Percentiles rank a stretch among this genome's conserved stretches.
These are phyloP conservation scores for Plagiodera versicolora DNA, from an alignment of 2,888 invertebrate species.

Conservation along the genomic window DNA sequence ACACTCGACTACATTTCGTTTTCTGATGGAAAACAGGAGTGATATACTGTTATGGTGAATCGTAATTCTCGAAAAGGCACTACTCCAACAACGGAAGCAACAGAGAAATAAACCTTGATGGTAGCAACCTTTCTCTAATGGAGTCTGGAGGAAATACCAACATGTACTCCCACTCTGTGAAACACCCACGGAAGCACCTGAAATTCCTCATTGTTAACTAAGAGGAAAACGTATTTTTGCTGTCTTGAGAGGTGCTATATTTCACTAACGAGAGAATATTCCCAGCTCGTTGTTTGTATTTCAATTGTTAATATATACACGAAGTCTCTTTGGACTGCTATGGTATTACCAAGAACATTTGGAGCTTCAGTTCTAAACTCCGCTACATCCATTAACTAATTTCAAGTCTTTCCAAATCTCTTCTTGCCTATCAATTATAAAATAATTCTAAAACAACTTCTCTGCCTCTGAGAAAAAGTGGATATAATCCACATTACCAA, in stretches of 20 bases:
- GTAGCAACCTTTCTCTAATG: slow-evolving; percentile 42
- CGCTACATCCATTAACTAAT: not conserved
- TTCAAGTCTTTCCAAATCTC: not conserved
- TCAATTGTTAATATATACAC: too few species aligned
- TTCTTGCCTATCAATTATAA: not conserved
- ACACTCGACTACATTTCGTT: not conserved
- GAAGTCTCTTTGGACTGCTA: too few species aligned
- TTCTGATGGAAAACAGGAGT: not conserved
- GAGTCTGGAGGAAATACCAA: slow-evolving; percentile 41
- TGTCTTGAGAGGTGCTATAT: too few species aligned
- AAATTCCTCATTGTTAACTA: not conserved
- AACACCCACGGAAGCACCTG: slow-evolving; percentile 21
- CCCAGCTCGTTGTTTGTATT: too few species aligned
- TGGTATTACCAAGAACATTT: too few species aligned
- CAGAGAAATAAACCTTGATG: slow-evolving; percentile 43
- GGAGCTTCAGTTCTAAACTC: not conserved
- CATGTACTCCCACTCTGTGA: slow-evolving; percentile 21
- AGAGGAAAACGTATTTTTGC: too few species aligned
- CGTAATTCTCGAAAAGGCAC: not conserved
- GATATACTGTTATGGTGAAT: not conserved
- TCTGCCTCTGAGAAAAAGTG: not conserved
- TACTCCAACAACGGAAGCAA: slow-evolving; percentile 38
- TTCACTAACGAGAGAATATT: too few species aligned
- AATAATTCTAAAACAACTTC: slow-evolving; percentile 7
- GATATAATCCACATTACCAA: slow-evolving; percentile 3